phyloP scores from a whole-genome alignment of 2,113 vertebrate genomes.

The Tragelaphus imberbis region DNA sequence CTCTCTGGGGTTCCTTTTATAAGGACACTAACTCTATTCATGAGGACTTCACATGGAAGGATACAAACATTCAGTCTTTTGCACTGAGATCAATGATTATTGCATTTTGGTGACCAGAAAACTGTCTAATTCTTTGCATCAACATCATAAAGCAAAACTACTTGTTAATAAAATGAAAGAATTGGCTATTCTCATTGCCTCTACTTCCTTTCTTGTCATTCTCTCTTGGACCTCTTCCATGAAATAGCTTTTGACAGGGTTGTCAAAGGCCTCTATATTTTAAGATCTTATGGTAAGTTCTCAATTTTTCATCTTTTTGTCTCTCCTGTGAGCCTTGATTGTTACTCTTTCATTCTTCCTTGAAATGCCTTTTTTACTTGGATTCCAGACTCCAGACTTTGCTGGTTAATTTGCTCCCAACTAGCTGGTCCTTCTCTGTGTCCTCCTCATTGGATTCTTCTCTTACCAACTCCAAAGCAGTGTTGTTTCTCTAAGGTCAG shows the following conservation, averaged over 20 bases:
- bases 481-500: neutral
- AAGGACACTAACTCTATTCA: neutral
- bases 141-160: neutral
- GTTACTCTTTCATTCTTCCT: neutral
- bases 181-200: neutral
- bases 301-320: neutral
- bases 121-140: neutral
- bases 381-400: neutral
- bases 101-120: neutral
- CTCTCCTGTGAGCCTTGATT: neutral
- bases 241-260: neutral
- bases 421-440: neutral
- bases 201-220: neutral
- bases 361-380: neutral
- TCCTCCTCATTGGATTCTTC: neutral
- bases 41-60: neutral
- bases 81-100: neutral
- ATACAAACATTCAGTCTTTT: neutral
- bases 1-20: neutral
- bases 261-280: neutral
- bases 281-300: neutral
- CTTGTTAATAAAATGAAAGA: neutral
- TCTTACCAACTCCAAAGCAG: neutral
- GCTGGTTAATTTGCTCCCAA: neutral
- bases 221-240: neutral